phyloP scores from a whole-genome alignment of 2,797 vertebrate genomes.

The Sparidentex hasta region DNA sequence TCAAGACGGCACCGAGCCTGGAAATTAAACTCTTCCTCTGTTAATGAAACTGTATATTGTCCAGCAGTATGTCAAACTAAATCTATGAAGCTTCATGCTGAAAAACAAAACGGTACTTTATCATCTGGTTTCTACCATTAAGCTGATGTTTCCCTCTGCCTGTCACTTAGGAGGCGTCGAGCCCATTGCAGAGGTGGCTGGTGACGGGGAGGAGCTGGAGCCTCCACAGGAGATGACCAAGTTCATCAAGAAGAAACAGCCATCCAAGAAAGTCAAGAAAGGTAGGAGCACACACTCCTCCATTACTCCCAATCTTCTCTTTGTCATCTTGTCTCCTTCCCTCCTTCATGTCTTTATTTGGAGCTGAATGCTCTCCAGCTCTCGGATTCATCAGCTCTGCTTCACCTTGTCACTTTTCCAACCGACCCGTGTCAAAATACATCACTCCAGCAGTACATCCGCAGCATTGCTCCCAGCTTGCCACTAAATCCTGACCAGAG shows the following conservation, averaged over 20 bases:
- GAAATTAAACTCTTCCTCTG: neutral
- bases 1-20: neutral
- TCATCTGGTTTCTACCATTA: neutral
- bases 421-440: neutral
- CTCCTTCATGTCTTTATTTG: constrained; percentile 8
- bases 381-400: neutral
- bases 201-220: constrained; percentile 85
- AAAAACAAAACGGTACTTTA: too few relatives aligned
- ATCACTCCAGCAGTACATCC: constrained; percentile 32
- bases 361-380: neutral
- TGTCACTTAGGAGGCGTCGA: constrained; percentile 77
- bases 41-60: neutral
- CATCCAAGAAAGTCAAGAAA: constrained; percentile 82
- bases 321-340: neutral
- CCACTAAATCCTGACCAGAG: constrained; percentile 42
- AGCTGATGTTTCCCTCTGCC: neutral
- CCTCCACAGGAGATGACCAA: constrained; percentile 75
- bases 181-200: constrained; percentile 81
- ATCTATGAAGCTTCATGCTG: neutral
- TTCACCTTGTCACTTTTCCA: constrained; percentile 41
- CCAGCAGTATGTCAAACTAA: neutral
- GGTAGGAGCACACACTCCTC: constrained; percentile 76
- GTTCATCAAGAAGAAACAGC: constrained; percentile 83
- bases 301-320: too few relatives aligned
- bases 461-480: constrained; percentile 37